Base-by-base conservation (phyloP, 2,888 invertebrate species). In the Macrophya alboannulata region DNA sequence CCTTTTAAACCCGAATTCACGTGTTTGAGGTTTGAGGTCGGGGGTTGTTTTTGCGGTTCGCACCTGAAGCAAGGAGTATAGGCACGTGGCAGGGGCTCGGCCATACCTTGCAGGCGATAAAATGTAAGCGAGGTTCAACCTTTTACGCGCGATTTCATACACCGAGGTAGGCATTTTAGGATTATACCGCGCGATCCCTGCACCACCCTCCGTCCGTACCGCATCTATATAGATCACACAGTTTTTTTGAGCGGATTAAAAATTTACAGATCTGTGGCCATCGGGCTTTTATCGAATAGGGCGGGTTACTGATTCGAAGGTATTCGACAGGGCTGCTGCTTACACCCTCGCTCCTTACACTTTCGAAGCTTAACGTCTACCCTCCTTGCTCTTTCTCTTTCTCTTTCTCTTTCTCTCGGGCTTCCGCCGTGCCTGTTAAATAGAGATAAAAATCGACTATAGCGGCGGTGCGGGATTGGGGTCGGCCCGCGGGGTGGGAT, bases 391-490 rank as follows among this genome's bases (percentile, higher is more conserved):
- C 21, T 45, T 45, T 74, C 12, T 12, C 43, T 48, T 45, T 5
- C 45, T n/a, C 21, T 43, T 17, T 17, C 12, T 65, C 37, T 21
- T 25, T 37, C 68, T 68, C 31, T 37, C 37, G 4, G 62, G 17
- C 48, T 48, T 55, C 48, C 62, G 25, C 21, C 45, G 45, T 68
- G 86, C 81, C 62, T 84, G 48, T 84, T 85, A 82, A 86, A 86
- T 85, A 84, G 62, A 85, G 85, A 86, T 87, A 87, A 87, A 85
- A 86, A 87, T 86, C 86, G 55, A 15, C 84, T 3, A n/a, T n/a
- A 15, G 40, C 55, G 25, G n/a, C 0, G 43, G 40, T 25, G 31
- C 31, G 31, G 3, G n/a, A 43, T 25, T 25, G 37, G 76, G 59
- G 31, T 15, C 25, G 12, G 48, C 31, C 15, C 84, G 51, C 17